These are phyloP conservation scores for Thymelicus lineola DNA, from an alignment of 2,888 invertebrate species.

Conservation along the genomic window DNA sequence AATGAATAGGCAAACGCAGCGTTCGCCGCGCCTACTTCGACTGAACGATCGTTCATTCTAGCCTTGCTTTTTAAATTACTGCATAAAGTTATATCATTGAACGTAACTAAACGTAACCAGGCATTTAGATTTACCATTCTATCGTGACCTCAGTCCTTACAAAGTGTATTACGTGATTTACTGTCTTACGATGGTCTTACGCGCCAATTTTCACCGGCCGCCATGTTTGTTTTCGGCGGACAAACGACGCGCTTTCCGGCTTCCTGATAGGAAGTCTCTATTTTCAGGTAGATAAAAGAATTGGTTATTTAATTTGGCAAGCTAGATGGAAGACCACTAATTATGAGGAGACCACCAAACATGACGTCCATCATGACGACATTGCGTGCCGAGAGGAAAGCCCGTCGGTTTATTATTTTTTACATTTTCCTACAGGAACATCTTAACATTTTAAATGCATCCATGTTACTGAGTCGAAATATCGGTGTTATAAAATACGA, in stretches of 20 bases:
- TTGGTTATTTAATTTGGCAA: no score
- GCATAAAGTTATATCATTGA: slow-evolving; percentile 46
- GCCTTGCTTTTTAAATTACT: slow-evolving; percentile 64
- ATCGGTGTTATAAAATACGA: no score
- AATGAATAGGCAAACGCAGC: slow-evolving; percentile 59
- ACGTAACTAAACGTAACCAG: slow-evolving; percentile 40
- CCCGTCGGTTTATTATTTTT: no score
- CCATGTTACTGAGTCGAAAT: no score
- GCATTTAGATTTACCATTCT: slow-evolving; percentile 34
- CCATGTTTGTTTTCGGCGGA: slow-evolving; percentile 19
- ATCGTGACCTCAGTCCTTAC: slow-evolving; percentile 36
- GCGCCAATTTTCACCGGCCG: slow-evolving; percentile 22
- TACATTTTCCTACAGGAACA: no score
- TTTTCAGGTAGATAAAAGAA: no score
- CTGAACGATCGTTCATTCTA: slow-evolving; percentile 51
- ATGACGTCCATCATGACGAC: no score
- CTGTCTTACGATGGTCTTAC: neutral
- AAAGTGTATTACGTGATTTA: slow-evolving; percentile 16
- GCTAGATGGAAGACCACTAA: no score
- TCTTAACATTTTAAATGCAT: no score
- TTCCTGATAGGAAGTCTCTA: neutral
- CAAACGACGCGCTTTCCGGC: slow-evolving; percentile 13
- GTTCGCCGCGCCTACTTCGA: slow-evolving; percentile 59
- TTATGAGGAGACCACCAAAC: no score
- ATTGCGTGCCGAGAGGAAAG: no score